Conservation (phyloP, 2,113 vertebrate species). For the Istiophorus platypterus region DNA sequence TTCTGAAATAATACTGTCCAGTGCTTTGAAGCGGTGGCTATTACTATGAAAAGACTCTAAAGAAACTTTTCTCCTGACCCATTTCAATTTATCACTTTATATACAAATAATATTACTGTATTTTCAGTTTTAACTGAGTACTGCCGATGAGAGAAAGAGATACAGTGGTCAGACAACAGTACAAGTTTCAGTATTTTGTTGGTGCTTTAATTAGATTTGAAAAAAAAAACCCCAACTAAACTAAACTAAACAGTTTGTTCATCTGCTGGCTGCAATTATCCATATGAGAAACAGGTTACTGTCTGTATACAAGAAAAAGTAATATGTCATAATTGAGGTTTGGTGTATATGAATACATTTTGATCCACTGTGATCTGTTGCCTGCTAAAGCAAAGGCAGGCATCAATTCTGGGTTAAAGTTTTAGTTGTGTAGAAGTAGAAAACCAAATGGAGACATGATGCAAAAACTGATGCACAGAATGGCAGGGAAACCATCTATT, state of each 20-base stretch:
- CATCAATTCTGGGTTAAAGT: neutral
- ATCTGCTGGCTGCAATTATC: constrained; percentile 9
- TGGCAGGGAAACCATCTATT: neutral
- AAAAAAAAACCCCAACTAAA: too few species aligned
- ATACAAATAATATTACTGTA: constrained; percentile 22
- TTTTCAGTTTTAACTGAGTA: neutral
- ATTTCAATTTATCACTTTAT: constrained; percentile 15
- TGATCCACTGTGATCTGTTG: constrained; percentile 11
- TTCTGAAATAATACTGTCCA: constrained; percentile 24
- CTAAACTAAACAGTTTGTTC: constrained; percentile 40
- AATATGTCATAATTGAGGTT: constrained; percentile 1
- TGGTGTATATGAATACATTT: constrained; percentile 10
- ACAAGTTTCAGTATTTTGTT: constrained; percentile 39
- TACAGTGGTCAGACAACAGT: constrained; percentile 24
- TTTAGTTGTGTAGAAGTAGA: neutral
- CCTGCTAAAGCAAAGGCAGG: constrained; percentile 23
- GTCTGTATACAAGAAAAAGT: constrained; percentile 15
- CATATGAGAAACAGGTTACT: neutral
- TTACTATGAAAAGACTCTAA: constrained; percentile 16
- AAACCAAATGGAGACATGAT: neutral
- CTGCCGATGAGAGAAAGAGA: neutral
- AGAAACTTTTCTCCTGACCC: constrained; percentile 9
- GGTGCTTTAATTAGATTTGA: constrained; percentile 35
- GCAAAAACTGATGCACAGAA: constrained; percentile 4
- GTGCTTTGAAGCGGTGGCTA: constrained; percentile 17